Evolutionary conservation across 64 coral and sea anemone species (phyloP).

Genomic region (Stylophora pistillata): DNA sequence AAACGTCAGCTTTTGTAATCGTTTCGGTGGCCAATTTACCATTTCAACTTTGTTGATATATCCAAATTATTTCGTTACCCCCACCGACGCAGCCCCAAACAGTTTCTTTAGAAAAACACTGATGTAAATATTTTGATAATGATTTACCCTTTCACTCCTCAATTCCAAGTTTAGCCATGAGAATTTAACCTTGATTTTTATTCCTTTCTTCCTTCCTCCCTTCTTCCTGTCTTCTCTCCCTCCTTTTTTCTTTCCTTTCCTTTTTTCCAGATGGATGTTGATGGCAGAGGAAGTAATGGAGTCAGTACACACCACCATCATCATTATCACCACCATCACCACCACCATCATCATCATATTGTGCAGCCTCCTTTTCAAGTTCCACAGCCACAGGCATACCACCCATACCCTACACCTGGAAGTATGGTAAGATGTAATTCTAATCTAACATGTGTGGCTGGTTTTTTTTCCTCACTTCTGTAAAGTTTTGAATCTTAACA

Average conservation of each 20-base stretch:
- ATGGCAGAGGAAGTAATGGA: constrained; percentile 44
- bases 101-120: too few relatives aligned
- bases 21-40: too few relatives aligned
- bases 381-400: constrained; percentile 50
- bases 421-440: constrained; percentile 63
- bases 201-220: neutral
- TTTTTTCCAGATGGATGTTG: constrained; percentile 50
- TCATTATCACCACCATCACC: constrained; percentile 93
- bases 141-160: too few relatives aligned
- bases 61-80: too few relatives aligned
- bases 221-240: neutral
- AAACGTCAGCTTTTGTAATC: too few relatives aligned
- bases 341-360: constrained; percentile 89
- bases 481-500: too few relatives aligned
- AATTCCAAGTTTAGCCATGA: too few relatives aligned
- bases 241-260: neutral
- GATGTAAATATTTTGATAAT: too few relatives aligned
- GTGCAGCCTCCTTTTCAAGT: constrained; percentile 85
- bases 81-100: too few relatives aligned
- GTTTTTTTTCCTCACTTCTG: too few relatives aligned
- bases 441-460: too few relatives aligned
- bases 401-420: constrained; percentile 68
- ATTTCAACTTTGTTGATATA: too few relatives aligned
- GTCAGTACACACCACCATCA: constrained; percentile 78
- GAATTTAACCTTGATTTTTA: neutral